Percentiles rank a stretch among this genome's conserved stretches.
phyloP scores from a whole-genome alignment of 2,888 invertebrate genomes.

The Dicranocentrus wangi region DNA sequence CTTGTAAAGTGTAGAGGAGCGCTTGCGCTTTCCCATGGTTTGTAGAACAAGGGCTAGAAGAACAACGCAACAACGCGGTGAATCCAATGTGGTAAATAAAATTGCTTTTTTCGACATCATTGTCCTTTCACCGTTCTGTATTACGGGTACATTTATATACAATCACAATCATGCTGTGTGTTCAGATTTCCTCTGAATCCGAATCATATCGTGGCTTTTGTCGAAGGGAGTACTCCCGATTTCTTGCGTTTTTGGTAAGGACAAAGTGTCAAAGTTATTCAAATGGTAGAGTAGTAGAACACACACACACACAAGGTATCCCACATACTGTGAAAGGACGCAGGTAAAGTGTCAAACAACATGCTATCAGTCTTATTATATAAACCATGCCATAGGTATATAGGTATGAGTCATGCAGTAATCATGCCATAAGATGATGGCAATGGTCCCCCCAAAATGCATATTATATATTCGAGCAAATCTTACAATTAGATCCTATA shows the following conservation, averaged over 20 bases:
- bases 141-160: not conserved
- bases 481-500: too few relatives aligned
- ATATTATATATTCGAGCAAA: not conserved
- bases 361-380: not conserved
- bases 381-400: not conserved
- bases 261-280: too few relatives aligned
- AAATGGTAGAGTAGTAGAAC: too few relatives aligned
- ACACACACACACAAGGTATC: too few relatives aligned
- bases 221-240: not conserved
- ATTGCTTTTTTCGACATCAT: not conserved
- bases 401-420: conserved; percentile 36
- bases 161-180: not conserved
- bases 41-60: too few relatives aligned
- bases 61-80: not conserved
- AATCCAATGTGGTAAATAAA: not conserved
- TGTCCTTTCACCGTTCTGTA: conserved; percentile 4
- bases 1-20: conserved; percentile 15
- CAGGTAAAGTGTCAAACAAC: too few relatives aligned
- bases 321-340: too few relatives aligned
- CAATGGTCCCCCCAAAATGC: not conserved
- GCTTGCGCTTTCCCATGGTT: conserved; percentile 12
- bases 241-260: too few relatives aligned
- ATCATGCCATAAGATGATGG: not conserved
- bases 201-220: too few relatives aligned
- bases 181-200: conserved; percentile 3